Percentiles rank a stretch among this genome's conserved stretches.
These are phyloP conservation scores for Encarsia formosa DNA, from an alignment of 2,888 invertebrate genomes.

Conservation along the genomic window DNA sequence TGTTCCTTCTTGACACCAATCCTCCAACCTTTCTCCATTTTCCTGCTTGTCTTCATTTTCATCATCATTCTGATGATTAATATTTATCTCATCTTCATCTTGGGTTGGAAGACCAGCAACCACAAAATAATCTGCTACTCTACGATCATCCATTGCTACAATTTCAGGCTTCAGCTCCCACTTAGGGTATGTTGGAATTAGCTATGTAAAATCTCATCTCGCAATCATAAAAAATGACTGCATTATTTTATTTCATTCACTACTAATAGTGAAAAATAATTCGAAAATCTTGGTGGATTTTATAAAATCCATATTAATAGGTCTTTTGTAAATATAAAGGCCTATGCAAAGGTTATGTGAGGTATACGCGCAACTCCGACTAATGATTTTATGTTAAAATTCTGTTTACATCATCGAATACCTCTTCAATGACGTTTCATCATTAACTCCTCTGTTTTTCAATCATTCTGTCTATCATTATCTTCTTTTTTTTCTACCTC, in stretches of 20 bases:
- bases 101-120: slow-evolving; percentile 82
- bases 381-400: slow-evolving; percentile 1
- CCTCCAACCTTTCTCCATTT: slow-evolving; percentile 56
- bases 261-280: slow-evolving; percentile 2
- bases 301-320: slow-evolving; percentile 16
- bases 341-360: slow-evolving; percentile 18
- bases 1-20: slow-evolving; percentile 55
- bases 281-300: slow-evolving; percentile 1
- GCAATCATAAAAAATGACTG: slow-evolving; percentile 20
- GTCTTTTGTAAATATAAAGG: slow-evolving; percentile 14
- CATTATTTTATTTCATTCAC: slow-evolving; percentile 17
- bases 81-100: slow-evolving; percentile 34
- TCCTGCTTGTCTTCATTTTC: slow-evolving; percentile 75
- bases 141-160: slow-evolving; percentile 70
- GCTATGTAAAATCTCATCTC: slow-evolving; percentile 24
- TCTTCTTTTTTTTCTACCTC: slow-evolving; percentile 20
- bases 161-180: slow-evolving; percentile 20
- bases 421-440: slow-evolving; percentile 26
- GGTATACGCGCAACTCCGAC: not conserved
- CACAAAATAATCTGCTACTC: slow-evolving; percentile 97
- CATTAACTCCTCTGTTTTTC: slow-evolving; percentile 18
- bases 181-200: slow-evolving; percentile 18
- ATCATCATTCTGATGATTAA: slow-evolving; percentile 61
- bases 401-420: slow-evolving; percentile 25
- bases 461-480: slow-evolving; percentile 26